Evolutionary conservation across 2,797 vertebrate genomes (phyloP), one percentile per base, ranked within the genome.

Genomic region (Phataginus tricuspis): DNA sequence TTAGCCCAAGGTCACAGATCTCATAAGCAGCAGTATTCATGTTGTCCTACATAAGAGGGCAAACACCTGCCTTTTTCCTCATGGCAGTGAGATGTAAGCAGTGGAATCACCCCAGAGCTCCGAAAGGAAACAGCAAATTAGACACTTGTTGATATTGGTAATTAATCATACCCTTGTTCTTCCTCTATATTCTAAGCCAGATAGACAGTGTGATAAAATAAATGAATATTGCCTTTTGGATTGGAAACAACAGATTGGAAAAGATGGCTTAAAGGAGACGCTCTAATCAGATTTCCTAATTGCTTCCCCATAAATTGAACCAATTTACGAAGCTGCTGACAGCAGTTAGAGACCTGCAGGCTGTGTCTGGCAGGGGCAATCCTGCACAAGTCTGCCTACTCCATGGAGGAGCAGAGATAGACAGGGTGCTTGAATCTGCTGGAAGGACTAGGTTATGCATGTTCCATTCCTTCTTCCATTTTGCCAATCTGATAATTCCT

Each of bases 151-250:
- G 90, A 88, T 75, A 71, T 86, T 34, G 34, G n/a, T 91, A 49
- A 95, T 75, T 82, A 90, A 89, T 96, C 78, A 57, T 15, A 31
- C 16, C 15, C 39, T 79, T 37, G n/a, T 78, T 78, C 57, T 87
- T 45, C 57, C 34, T 94, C 51, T 78, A 14, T 31, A 39, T 90
- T 59, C 34, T 69, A 61, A 75, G 25, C 19, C 61, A 88, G 72
- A 63, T 57, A 90, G 88, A 82, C 27, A 77, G 16, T 51, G 59
- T 29, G 80, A 29, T 61, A 57, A 92, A 72, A 87, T 77, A 74
- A 80, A 63, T 64, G 84, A 59, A 31, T 93, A 95, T 64, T 4
- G 2, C 55, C 3, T 29, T 55, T 15, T 2, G 8, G 53, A 1
- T 31, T 45, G 39, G 55, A 94, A 96, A 61, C 85, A 80, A 57